A percentile compares a stretch with the other conserved stretches of the same genome.
phyloP scores from a whole-genome alignment of 2,113 vertebrate genomes.

The Rhinolophus ferrumequinum region DNA sequence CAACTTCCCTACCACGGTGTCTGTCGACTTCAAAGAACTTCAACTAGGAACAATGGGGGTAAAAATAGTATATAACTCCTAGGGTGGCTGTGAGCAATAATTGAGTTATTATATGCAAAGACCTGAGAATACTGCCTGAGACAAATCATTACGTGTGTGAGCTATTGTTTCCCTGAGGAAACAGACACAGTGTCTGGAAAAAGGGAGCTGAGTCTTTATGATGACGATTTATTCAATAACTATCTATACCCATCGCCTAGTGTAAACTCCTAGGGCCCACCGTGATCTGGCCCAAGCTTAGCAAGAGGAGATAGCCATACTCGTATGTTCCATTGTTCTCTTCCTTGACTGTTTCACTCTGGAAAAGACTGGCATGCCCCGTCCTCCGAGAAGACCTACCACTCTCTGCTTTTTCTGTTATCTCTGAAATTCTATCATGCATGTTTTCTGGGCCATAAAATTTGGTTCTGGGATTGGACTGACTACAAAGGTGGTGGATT shows the following conservation, averaged over 20 bases:
- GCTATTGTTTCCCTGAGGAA: background rate
- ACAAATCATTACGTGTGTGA: background rate
- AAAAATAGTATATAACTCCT: background rate
- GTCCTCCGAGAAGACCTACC: background rate
- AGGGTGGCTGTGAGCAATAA: background rate
- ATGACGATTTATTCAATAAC: background rate
- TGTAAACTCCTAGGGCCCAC: background rate
- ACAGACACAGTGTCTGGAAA: background rate
- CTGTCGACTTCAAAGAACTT: background rate
- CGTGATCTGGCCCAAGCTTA: background rate
- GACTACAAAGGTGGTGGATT: background rate
- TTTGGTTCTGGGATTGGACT: background rate
- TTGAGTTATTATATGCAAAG: background rate
- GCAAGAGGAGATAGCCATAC: background rate
- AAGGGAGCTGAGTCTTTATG: background rate
- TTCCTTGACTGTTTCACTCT: background rate
- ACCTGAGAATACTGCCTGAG: background rate
- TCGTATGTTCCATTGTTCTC: background rate
- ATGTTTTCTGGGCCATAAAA: background rate
- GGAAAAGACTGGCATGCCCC: background rate
- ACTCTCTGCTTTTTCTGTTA: background rate
- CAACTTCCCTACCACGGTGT: background rate
- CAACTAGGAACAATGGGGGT: background rate
- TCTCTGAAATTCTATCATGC: background rate
- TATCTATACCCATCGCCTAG: accelerated